Percentiles rank a stretch among this genome's conserved stretches.
Evolutionary conservation across 2,797 vertebrate genomes (phyloP).

Genomic region (Ctenopoma multispine): DNA sequence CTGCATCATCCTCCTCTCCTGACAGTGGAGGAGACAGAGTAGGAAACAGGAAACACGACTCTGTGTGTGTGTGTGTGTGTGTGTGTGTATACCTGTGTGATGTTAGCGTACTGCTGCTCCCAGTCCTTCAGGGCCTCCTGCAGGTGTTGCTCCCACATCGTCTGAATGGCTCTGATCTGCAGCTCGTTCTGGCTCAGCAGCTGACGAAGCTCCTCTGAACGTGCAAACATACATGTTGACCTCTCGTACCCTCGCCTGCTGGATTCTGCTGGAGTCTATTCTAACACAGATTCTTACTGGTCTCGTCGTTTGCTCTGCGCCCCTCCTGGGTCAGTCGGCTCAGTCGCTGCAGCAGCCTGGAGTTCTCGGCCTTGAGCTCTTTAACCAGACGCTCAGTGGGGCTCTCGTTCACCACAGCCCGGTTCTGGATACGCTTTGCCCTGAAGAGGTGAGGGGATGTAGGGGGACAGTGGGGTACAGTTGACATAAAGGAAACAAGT

Average conservation of each 20-base stretch:
- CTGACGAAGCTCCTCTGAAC: conserved; percentile 83
- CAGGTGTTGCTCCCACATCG: conserved; percentile 88
- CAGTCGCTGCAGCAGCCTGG: conserved; percentile 80
- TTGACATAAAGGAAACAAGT: not conserved
- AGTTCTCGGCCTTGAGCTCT: conserved; percentile 87
- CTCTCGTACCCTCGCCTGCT: not conserved
- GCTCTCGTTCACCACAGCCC: conserved; percentile 89
- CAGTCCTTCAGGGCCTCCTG: conserved; percentile 89
- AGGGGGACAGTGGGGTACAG: not conserved
- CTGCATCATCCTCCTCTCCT: conserved; percentile 91
- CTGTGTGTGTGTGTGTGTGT: conserved; percentile 15
- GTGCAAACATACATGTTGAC: conserved; percentile 14
- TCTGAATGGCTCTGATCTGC: conserved; percentile 83
- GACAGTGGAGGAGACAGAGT: conserved; percentile 4
- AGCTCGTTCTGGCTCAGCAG: conserved; percentile 85
- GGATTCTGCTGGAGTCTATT: not conserved
- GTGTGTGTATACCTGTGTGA: conserved; percentile 83
- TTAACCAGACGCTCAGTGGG: conserved; percentile 87
- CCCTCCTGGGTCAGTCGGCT: conserved; percentile 83
- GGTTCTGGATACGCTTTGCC: conserved; percentile 90
- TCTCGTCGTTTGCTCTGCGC: conserved; percentile 82
- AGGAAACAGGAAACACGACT: not conserved
- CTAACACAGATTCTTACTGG: conserved; percentile 70
- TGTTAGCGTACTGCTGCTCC: conserved; percentile 85
- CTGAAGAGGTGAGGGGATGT: conserved; percentile 63